Evolutionary conservation across 1,140 invertebrate species (phyloP).

Genomic region (Drosophila chauvacae): DNA sequence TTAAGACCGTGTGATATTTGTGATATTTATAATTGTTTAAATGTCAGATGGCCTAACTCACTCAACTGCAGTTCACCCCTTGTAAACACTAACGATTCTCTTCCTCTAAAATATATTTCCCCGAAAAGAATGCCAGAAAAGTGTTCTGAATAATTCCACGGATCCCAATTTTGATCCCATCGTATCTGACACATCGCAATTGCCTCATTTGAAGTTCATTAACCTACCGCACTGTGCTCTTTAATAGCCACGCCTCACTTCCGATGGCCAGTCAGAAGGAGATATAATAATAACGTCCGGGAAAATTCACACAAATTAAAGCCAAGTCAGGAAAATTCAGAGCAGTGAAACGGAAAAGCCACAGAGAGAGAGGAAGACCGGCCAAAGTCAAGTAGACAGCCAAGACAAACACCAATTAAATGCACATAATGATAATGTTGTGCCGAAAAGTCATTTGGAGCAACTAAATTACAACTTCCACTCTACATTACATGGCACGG

Average conservation of each 20-base stretch:
- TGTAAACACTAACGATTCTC: neutral
- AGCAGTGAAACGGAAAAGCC: slow-evolving; percentile 12
- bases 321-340: slow-evolving; percentile 33
- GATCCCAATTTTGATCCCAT: neutral
- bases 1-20: neutral
- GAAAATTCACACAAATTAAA: slow-evolving; percentile 76
- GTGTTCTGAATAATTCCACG: neutral
- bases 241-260: slow-evolving; percentile 32
- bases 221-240: slow-evolving; percentile 22
- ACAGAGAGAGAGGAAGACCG: slow-evolving; percentile 3
- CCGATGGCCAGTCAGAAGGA: slow-evolving; percentile 23
- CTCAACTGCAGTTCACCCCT: slow-evolving; percentile 6
- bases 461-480: slow-evolving; percentile 83
- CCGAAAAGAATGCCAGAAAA: neutral
- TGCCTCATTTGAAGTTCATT: slow-evolving; percentile 32
- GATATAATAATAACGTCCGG: slow-evolving; percentile 26
- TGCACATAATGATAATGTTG: slow-evolving; percentile 81
- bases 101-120: neutral
- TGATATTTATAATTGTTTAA: neutral
- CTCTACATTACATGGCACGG: slow-evolving; percentile 74
- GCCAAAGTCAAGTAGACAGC: slow-evolving; percentile 43
- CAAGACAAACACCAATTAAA: slow-evolving; percentile 80
- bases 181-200: slow-evolving; percentile 18
- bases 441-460: slow-evolving; percentile 80
- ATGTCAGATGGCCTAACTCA: slow-evolving; percentile 16